Base-by-base conservation (phyloP, 1,140 invertebrate genomes). In the Chironomus striatipennis region DNA sequence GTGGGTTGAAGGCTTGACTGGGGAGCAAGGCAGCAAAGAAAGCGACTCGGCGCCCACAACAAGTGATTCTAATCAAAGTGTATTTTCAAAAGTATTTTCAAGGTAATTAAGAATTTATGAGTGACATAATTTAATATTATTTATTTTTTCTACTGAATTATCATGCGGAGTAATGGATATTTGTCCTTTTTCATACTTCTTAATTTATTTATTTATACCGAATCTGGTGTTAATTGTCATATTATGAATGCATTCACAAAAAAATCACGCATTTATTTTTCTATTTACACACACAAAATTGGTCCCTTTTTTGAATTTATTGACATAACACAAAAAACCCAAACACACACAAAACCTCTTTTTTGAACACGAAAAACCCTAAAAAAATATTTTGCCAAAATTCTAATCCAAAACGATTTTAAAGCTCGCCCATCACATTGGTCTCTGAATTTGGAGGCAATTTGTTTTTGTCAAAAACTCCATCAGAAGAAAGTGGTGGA, bases 21-120 rank as follows among this genome's bases (percentile, higher is more conserved):
- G 90, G 42, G 90, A 92, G 65, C 80, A 76, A 76, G 81, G 79
- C 76, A 80, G 80, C 73, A 79, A 75, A 75, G 81, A 80, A 75
- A 74, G 24, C 42, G 81, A 82, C 70, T 82, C 81, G 73, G 81
- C 81, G 10, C 81, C 83, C 73, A 83, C 83, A 73, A 83, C 83
- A 24, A 83, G 85, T 73, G 84, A 85, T 74, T 80, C 80, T 72
- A 86, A 85, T 77, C 81, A 82, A 75, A 91, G 89, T 77, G 89
- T 94, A 75, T 94, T 94, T 85, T 93, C 91, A 78, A 94, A 93
- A 88, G 92, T 94, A 76, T 94, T 94, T 81, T 94, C 91, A 80
- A 94, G 93, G 93, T 93, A 85, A 82, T 83, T 79, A 67, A 74
- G 5, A 34, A 1, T 34, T 34, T n/a, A n/a, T 34, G 24, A 34